Percentiles rank a stretch among this genome's conserved stretches.
These are phyloP conservation scores for Maniola jurtina DNA, from an alignment of 1,140 invertebrate species.

Conservation along the genomic window DNA sequence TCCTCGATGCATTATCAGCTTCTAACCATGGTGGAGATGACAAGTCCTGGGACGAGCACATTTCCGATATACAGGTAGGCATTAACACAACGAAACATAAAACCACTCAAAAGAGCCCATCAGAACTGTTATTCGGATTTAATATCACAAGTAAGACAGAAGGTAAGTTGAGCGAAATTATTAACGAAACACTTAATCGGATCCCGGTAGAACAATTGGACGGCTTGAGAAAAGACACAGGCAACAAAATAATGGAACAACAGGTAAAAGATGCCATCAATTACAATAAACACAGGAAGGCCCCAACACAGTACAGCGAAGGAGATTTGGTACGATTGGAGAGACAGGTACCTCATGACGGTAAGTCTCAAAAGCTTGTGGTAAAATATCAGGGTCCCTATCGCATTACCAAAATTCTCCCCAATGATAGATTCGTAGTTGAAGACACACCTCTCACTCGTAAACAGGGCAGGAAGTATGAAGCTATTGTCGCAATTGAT, in stretches of 20 bases:
- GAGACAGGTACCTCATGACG: slow-evolving; percentile 25
- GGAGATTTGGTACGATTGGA: slow-evolving; percentile 35
- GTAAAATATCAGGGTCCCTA: slow-evolving; percentile 37
- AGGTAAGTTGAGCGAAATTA: slow-evolving; percentile 28
- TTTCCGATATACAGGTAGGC: slow-evolving; percentile 38
- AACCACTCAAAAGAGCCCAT: slow-evolving; percentile 32
- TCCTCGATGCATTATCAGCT: slow-evolving; percentile 32
- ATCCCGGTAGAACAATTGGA: slow-evolving; percentile 7
- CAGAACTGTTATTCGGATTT: slow-evolving; percentile 37
- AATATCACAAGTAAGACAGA: slow-evolving; percentile 28
- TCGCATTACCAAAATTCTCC: slow-evolving; percentile 32
- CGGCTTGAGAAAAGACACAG: slow-evolving; percentile 1
- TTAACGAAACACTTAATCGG: slow-evolving; percentile 24
- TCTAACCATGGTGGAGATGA: slow-evolving; percentile 29
- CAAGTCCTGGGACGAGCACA: slow-evolving; percentile 33
- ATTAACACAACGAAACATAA: slow-evolving; percentile 38
- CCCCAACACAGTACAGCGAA: slow-evolving; percentile 17
- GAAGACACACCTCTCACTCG: slow-evolving; percentile 15
- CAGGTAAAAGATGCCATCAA: slow-evolving; percentile 26
- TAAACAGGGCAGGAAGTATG: neutral
- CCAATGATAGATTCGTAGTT: slow-evolving; percentile 13
- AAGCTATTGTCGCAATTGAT: slow-evolving; percentile 3
- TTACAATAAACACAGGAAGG: slow-evolving; percentile 31
- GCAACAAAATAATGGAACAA: slow-evolving; percentile 29
- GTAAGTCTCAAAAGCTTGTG: slow-evolving; percentile 37